Evolutionary conservation across 2,113 vertebrate genomes (phyloP), one percentile per base, ranked within the genome.

Genomic region (Podarcis cretensis): DNA sequence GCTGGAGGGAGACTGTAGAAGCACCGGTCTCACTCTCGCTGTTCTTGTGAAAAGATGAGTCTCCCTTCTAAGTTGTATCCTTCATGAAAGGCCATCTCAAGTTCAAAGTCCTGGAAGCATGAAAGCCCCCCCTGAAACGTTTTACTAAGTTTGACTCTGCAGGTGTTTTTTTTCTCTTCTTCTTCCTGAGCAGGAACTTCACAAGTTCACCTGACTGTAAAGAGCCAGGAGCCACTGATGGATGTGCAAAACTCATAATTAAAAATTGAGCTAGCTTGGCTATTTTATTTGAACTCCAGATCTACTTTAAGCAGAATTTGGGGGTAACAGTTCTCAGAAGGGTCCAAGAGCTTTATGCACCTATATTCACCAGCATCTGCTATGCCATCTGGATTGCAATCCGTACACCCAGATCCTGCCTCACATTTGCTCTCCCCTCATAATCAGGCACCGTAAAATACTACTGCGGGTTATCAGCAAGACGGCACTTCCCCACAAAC

Each of bases 61-160:
- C 90, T 6, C 80, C 32, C 54, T 78, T 89, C 87, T 81, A 48
- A 92, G 88, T 37, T 86, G 35, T 40, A 32, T 84, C 79, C 79
- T 75, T 18, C n/a, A 80, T 25, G 18, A 63, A 74, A 75, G 1
- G 3, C 54, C 32, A 81, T 37, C 65, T 12, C n/a, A 59, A 78
- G 79, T 69, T 48, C 66, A 43, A 1, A 30, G 35, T 20, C n/a
- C 32, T 12, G 25, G 40, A 87, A 71, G 40, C 2, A 68, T 5
- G 21, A 81, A 81, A 71, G n/a, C n/a, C 3, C 5, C 21, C 27
- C 16, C 78, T 63, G 43, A 71, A 87, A 73, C 6, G 21, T 57
- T 57, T 73, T n/a, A 20, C n/a, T 69, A 16, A 25, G 27, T 30
- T 85, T 75, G 63, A 40, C 21, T 86, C 32, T 37, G 37, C 10